Evolutionary conservation across 1,140 invertebrate genomes (phyloP).

Genomic region (Panonychus citri): DNA sequence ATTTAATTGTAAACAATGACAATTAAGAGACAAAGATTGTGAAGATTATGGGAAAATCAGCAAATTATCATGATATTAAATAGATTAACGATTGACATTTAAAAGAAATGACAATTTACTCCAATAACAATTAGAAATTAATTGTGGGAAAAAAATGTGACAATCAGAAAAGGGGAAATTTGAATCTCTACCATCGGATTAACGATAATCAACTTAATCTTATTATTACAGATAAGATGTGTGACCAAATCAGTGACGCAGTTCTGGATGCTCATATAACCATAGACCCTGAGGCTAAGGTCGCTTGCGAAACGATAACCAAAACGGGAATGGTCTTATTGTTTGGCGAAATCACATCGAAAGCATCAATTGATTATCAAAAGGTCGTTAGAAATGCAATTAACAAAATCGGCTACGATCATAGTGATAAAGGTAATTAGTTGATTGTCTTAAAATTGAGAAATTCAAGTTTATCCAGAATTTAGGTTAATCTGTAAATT

Average conservation of each 20-base stretch:
- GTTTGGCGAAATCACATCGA: constrained; percentile 36
- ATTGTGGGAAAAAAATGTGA: too few relatives aligned
- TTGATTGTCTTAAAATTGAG: not conserved
- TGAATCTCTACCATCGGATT: too few relatives aligned
- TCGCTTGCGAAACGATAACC: constrained; percentile 29
- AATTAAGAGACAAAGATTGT: too few relatives aligned
- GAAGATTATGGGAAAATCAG: too few relatives aligned
- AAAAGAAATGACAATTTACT: too few relatives aligned
- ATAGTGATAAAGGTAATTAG: constrained; percentile 48
- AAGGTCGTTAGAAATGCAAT: constrained; percentile 83
- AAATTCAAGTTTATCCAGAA: not conserved
- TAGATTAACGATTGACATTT: too few relatives aligned
- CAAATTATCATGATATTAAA: too few relatives aligned
- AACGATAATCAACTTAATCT: too few relatives aligned
- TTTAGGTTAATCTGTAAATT: too few relatives aligned
- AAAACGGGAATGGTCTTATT: constrained; percentile 34
- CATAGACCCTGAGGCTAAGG: constrained; percentile 32
- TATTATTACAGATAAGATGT: constrained; percentile 30
- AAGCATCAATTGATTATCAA: constrained; percentile 83
- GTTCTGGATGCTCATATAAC: constrained; percentile 32
- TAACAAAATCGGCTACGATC: constrained; percentile 91
- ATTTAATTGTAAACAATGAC: too few relatives aligned
- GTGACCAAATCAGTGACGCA: constrained; percentile 36
- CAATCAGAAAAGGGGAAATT: too few relatives aligned
- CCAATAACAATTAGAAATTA: too few relatives aligned